Percentiles rank a stretch among this genome's conserved stretches.
These are phyloP conservation scores for Manacus vitellinus DNA, from an alignment of 2,113 vertebrate species.

Conservation along the genomic window DNA sequence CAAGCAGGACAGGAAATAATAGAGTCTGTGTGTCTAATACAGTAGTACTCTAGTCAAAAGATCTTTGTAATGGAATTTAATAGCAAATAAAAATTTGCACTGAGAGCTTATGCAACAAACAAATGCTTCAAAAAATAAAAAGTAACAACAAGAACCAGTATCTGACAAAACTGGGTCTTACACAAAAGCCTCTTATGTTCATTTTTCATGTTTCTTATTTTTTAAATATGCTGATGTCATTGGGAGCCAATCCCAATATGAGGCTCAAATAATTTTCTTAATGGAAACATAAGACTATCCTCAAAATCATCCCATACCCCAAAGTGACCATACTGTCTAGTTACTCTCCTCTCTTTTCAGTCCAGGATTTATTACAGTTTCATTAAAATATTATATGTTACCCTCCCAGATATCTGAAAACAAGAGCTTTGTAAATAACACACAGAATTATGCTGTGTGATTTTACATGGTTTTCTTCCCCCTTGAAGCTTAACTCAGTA, in stretches of 20 bases:
- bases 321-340: neutral
- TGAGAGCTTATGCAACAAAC: neutral
- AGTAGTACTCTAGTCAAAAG: neutral
- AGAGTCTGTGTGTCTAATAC: neutral
- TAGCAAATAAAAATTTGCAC: neutral
- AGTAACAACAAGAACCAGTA: neutral
- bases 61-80: neutral
- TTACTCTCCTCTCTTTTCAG: neutral
- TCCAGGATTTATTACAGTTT: neutral
- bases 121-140: neutral
- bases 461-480: neutral
- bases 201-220: neutral
- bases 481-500: neutral
- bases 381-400: neutral
- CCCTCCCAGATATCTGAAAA: neutral
- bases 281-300: neutral
- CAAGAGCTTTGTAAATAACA: neutral
- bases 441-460: neutral
- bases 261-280: neutral
- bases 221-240: neutral
- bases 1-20: neutral
- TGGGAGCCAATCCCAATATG: neutral
- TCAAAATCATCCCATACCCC: neutral
- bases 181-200: neutral
- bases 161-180: neutral